Base-by-base conservation (phyloP, 2,888 invertebrate genomes). In the Drosophila acutilabella region DNA sequence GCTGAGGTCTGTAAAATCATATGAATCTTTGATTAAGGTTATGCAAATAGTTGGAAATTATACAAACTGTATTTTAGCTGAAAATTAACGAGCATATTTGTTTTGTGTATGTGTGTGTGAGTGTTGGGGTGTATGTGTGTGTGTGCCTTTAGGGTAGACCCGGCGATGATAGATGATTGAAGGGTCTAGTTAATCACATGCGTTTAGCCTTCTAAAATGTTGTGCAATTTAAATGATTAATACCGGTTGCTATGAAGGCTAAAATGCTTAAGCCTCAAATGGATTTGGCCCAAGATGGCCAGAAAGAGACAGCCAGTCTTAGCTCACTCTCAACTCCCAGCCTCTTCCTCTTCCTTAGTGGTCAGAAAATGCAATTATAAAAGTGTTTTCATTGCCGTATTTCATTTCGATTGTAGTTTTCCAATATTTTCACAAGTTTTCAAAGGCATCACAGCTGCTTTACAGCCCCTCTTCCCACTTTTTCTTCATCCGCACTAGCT, bases 171-270 rank as follows among this genome's bases (percentile, higher is more conserved):
- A 64, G 66, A 81, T 88, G 88, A 73, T 79, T 78, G 61, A 76
- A 76, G 54, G 59, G 52, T 54, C 47, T 58, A 53, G 64, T 85
- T 88, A 85, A 85, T 88, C 71, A 75, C 65, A 41, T 56, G 51
- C 78, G 65, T 71, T 85, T 71, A 54, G 62, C 56, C 57, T 54
- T 53, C 45, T 53, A 56, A 73, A 83, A 89, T 75, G 84, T 70
- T 74, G 58, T 61, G 75, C 73, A 78, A 88, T 89, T 89, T 79
- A 80, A 85, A 81, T 84, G 89, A 89, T 89, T 88, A 88, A 84
- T 89, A 69, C 59, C 66, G 30, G 26, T 44, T 36, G 44, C 20
- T 56, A 6, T 16, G 14, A 51, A 42, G 52, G 42, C 11, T 41
- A 45, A 70, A 59, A 23, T 41, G 59, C 1, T 61, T 64, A 52